Percentiles rank a stretch among this genome's conserved stretches.
phyloP scores from a whole-genome alignment of 2,797 vertebrate genomes.

The Carapus acus region DNA sequence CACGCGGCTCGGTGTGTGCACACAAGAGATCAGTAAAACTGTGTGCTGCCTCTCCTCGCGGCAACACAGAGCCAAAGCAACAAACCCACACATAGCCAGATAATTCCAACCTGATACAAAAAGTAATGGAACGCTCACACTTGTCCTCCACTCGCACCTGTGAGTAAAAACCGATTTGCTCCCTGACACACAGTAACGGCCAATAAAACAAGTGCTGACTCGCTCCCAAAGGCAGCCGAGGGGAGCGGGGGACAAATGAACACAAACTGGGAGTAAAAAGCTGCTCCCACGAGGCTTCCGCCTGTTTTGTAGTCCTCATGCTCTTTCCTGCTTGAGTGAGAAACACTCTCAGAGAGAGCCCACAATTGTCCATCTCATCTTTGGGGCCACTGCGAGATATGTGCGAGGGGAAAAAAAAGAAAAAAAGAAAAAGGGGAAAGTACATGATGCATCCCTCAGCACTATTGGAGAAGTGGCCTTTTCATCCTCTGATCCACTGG shows the following conservation, averaged over 20 bases:
- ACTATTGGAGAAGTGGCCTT: constrained; percentile 40
- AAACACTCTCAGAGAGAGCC: constrained; percentile 62
- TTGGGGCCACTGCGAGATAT: constrained; percentile 26
- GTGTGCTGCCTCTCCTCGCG: constrained; percentile 17
- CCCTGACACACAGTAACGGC: constrained; percentile 73
- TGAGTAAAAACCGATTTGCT: constrained; percentile 75
- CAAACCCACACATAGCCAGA: constrained; percentile 57
- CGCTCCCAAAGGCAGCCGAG: constrained; percentile 68
- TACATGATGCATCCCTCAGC: constrained; percentile 33
- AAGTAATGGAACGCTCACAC: constrained; percentile 70
- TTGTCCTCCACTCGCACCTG: constrained; percentile 69
- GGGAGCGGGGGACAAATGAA: constrained; percentile 74
- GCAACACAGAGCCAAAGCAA: constrained; percentile 31
- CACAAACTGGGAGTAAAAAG: constrained; percentile 74
- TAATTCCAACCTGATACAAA: constrained; percentile 70
- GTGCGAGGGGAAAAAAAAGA: constrained; percentile 12
- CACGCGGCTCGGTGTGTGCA: constrained; percentile 35
- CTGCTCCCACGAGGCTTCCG: constrained; percentile 65
- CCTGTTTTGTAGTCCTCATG: constrained; percentile 66
- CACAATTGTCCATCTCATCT: constrained; percentile 58
- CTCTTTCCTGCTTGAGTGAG: constrained; percentile 65
- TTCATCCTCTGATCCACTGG: constrained; percentile 32
- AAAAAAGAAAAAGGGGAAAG: constrained; percentile 12
- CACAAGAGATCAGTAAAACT: constrained; percentile 49
- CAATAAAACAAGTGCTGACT: constrained; percentile 79